phyloP scores from a whole-genome alignment of 2,113 vertebrate genomes.

The Epinephelus fuscoguttatus region DNA sequence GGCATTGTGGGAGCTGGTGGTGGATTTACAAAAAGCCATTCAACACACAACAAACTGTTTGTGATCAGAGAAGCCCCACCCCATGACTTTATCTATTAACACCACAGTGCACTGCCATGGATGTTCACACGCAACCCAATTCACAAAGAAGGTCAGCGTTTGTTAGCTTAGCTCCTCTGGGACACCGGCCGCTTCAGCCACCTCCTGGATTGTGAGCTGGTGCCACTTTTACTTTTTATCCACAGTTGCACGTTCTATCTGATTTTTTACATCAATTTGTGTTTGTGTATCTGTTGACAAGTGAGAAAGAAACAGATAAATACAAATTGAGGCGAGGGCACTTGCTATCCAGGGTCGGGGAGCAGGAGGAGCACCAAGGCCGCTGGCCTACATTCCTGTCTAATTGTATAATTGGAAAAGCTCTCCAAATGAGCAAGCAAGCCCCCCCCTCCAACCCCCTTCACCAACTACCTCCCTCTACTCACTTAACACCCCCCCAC shows the following conservation, averaged over 20 bases:
- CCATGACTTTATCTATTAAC: conserved; percentile 66
- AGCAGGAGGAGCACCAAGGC: conserved; percentile 79
- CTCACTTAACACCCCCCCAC: conserved; percentile 67
- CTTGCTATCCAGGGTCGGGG: conserved; percentile 77
- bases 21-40: conserved; percentile 25
- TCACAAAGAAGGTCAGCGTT: conserved; percentile 59
- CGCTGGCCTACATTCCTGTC: conserved; percentile 88
- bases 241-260: neutral
- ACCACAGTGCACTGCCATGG: conserved; percentile 28
- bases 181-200: conserved; percentile 10
- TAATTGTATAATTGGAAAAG: conserved; percentile 90
- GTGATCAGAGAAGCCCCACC: conserved; percentile 51
- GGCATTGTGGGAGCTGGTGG: conserved; percentile 14
- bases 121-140: conserved; percentile 63
- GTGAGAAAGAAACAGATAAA: conserved; percentile 36
- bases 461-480: conserved; percentile 49
- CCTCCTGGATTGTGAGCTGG: neutral
- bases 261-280: neutral
- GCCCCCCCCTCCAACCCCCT: conserved; percentile 55
- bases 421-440: conserved; percentile 87
- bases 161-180: conserved; percentile 35
- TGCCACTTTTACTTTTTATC: neutral
- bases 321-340: conserved; percentile 54
- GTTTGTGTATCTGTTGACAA: conserved; percentile 23
- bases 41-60: conserved; percentile 35